Evolutionary conservation across 2,797 vertebrate genomes (phyloP).

Genomic region (Siniperca scherzeri): DNA sequence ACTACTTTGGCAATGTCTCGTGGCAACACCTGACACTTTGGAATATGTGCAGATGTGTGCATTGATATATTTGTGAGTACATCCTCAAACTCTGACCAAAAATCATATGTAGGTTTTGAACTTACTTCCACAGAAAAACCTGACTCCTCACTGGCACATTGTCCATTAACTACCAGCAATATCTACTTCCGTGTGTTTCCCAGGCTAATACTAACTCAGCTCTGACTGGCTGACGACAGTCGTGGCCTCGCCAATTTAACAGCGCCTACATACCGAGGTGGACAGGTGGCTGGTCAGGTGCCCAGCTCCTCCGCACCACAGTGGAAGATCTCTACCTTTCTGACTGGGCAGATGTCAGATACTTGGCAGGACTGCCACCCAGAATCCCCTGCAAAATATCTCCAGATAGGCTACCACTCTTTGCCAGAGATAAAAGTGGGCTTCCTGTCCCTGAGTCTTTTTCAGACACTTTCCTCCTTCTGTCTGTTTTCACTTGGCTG

Average conservation of each 20-base stretch:
- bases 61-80: constrained; percentile 7
- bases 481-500: constrained; percentile 55
- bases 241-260: constrained; percentile 37
- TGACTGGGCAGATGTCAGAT: constrained; percentile 61
- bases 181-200: constrained; percentile 7
- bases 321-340: constrained; percentile 39
- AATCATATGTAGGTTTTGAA: constrained; percentile 6
- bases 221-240: constrained; percentile 25
- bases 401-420: constrained; percentile 32
- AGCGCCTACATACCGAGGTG: constrained; percentile 20
- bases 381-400: constrained; percentile 36
- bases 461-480: constrained; percentile 37
- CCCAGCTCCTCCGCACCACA: constrained; percentile 47
- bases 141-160: constrained; percentile 3
- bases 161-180: constrained; percentile 10
- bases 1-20: constrained; percentile 21
- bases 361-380: constrained; percentile 58
- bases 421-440: constrained; percentile 37
- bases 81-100: constrained; percentile 10
- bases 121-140: constrained; percentile 8
- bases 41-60: constrained; percentile 32
- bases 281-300: constrained; percentile 64
- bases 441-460: constrained; percentile 22
- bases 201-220: constrained; percentile 2
- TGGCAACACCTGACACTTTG: constrained; percentile 33